A percentile compares a stretch with the other conserved stretches of the same genome.
phyloP scores from a whole-genome alignment of 2,888 invertebrate species.

The Drosophila histrio region DNA sequence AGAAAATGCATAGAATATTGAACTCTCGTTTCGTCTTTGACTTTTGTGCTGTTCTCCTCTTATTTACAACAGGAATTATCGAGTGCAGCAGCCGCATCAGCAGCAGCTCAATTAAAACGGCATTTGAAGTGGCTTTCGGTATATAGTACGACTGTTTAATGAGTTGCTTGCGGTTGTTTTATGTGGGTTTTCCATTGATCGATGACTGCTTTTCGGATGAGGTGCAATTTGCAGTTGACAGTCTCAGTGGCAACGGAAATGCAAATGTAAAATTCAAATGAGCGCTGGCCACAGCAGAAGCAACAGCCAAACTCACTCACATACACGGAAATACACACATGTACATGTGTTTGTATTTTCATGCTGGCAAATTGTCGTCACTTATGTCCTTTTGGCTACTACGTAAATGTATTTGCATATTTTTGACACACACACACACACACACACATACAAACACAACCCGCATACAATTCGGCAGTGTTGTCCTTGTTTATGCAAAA shows the following conservation, averaged over 20 bases:
- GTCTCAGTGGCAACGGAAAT: conserved; percentile 28
- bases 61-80: conserved; percentile 24
- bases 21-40: conserved; percentile 5
- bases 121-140: conserved; percentile 54
- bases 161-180: conserved; percentile 44
- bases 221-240: conserved; percentile 44
- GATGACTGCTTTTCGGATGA: conserved; percentile 35
- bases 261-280: conserved; percentile 58
- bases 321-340: neutral
- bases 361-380: conserved; percentile 75
- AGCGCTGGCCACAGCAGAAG: conserved; percentile 18
- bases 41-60: conserved; percentile 11
- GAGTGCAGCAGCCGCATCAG: conserved; percentile 28
- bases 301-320: conserved; percentile 1
- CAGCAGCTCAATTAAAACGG: conserved; percentile 66
- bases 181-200: conserved; percentile 36
- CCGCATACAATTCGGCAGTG: conserved; percentile 12
- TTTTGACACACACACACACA: conserved; percentile 23
- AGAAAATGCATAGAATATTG: conserved; percentile 12
- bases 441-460: neutral
- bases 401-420: conserved; percentile 75
- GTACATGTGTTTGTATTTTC: conserved; percentile 24
- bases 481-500: conserved; percentile 60
- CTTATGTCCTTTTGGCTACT: conserved; percentile 62
- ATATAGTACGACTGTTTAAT: conserved; percentile 35